These are phyloP conservation scores for Spilosoma lubricipeda DNA, from an alignment of 2,888 invertebrate species.

Conservation along the genomic window DNA sequence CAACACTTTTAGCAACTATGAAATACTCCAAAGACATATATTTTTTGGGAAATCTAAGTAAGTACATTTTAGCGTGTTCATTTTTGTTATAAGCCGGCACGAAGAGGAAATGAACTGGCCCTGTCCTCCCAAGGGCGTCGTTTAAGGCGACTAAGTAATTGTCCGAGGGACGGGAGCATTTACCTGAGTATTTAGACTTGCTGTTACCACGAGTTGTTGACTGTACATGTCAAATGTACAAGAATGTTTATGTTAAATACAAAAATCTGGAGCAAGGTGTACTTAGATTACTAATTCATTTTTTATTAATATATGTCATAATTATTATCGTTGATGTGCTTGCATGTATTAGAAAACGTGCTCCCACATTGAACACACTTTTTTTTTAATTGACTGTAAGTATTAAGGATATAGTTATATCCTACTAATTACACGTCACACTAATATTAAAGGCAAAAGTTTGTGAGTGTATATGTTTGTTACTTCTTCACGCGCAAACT, in stretches of 20 bases:
- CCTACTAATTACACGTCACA: too few relatives aligned
- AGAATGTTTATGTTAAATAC: neutral
- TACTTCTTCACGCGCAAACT: too few relatives aligned
- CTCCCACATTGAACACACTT: too few relatives aligned
- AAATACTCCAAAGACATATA: neutral
- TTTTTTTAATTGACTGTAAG: too few relatives aligned
- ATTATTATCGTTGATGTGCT: too few relatives aligned
- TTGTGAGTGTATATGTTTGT: too few relatives aligned
- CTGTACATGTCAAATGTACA: neutral
- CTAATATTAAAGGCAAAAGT: too few relatives aligned
- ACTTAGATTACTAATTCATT: neutral
- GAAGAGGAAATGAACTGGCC: conserved; percentile 16
- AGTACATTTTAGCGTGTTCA: conserved; percentile 20
- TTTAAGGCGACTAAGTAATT: conserved; percentile 33
- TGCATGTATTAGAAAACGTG: too few relatives aligned
- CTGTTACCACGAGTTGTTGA: conserved; percentile 3
- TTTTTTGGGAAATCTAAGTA: neutral
- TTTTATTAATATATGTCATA: neutral
- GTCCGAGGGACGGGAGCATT: conserved; percentile 22
- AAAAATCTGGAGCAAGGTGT: neutral
- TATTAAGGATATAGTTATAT: too few relatives aligned
- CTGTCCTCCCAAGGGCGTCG: conserved; percentile 24
- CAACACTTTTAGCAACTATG: neutral
- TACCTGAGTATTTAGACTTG: conserved; percentile 23
- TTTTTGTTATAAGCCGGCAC: conserved; percentile 18